Evolutionary conservation across 2,797 vertebrate genomes (phyloP).

Genomic region (Percopsis omiscomaycus): DNA sequence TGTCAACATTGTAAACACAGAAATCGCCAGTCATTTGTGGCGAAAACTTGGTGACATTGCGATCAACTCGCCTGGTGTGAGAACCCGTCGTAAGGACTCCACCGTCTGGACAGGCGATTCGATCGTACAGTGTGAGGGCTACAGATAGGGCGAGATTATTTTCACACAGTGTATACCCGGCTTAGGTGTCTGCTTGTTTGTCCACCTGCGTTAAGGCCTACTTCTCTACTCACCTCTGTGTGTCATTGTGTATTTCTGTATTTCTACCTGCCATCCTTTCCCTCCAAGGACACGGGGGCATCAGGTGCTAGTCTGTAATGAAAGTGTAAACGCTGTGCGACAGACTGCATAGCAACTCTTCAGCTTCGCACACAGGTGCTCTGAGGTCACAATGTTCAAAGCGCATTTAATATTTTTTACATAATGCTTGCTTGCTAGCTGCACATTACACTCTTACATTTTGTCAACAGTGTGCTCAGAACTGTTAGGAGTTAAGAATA

Average conservation of each 20-base stretch:
- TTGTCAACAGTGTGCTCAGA: conserved; percentile 18
- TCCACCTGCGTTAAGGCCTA: not conserved
- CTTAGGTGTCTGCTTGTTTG: conserved; percentile 2
- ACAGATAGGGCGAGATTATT: not conserved
- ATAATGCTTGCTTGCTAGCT: too few species aligned
- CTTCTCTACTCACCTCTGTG: conserved; percentile 10
- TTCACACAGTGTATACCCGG: conserved; percentile 1
- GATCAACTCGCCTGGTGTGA: not conserved
- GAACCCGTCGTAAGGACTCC: not conserved
- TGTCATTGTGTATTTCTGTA: conserved; percentile 18
- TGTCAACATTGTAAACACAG: too few species aligned
- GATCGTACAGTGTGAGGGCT: too few species aligned
- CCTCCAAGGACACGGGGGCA: conserved; percentile 21
- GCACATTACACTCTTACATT: conserved; percentile 1
- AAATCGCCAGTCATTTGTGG: too few species aligned
- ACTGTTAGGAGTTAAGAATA: conserved; percentile 1
- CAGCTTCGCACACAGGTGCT: conserved; percentile 11
- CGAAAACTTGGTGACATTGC: too few species aligned
- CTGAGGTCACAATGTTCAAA: conserved; percentile 31
- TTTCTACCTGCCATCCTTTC: conserved; percentile 11
- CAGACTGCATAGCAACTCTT: not conserved
- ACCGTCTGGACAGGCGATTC: too few species aligned
- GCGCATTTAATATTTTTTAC: conserved; percentile 31
- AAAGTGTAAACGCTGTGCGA: not conserved
- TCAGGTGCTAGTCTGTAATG: conserved; percentile 39